A percentile compares a stretch with the other conserved stretches of the same genome.
These are phyloP conservation scores for Brachionus calyciflorus DNA, from an alignment of 1,140 invertebrate species.

Conservation along the genomic window DNA sequence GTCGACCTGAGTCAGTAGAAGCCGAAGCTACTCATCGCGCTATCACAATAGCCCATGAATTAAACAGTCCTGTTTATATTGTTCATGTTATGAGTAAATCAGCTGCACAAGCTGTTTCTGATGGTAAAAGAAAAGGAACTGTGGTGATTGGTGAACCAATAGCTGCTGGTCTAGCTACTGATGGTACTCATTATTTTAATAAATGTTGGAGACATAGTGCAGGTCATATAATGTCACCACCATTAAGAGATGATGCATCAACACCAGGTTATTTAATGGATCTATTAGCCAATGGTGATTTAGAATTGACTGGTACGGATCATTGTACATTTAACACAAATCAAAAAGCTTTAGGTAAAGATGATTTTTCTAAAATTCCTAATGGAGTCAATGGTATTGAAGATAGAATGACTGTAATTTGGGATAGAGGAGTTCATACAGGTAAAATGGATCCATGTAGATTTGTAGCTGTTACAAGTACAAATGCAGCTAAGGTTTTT, in stretches of 20 bases:
- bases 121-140: constrained; percentile 67
- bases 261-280: constrained; percentile 80
- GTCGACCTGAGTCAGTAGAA: constrained; percentile 91
- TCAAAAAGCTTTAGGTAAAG: constrained; percentile 83
- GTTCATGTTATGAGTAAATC: constrained; percentile 94
- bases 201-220: constrained; percentile 77
- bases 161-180: constrained; percentile 72
- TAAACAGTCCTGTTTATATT: constrained; percentile 84
- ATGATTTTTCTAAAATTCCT: constrained; percentile 92
- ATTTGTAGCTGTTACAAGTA: constrained; percentile 93
- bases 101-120: constrained; percentile 73
- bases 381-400: constrained; percentile 97
- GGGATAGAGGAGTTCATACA: constrained; percentile 89
- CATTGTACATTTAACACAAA: constrained; percentile 89
- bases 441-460: constrained; percentile 83
- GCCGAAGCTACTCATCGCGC: constrained; percentile 92
- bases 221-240: constrained; percentile 84
- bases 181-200: constrained; percentile 59
- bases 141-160: constrained; percentile 86
- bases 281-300: constrained; percentile 78
- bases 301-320: constrained; percentile 89
- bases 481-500: constrained; percentile 94
- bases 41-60: constrained; percentile 85
- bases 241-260: constrained; percentile 75
- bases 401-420: constrained; percentile 94